A percentile compares a stretch with the other conserved stretches of the same genome.
These are phyloP conservation scores for Coccyzus lansbergi DNA, from an alignment of 2,797 vertebrate genomes.

Conservation along the genomic window DNA sequence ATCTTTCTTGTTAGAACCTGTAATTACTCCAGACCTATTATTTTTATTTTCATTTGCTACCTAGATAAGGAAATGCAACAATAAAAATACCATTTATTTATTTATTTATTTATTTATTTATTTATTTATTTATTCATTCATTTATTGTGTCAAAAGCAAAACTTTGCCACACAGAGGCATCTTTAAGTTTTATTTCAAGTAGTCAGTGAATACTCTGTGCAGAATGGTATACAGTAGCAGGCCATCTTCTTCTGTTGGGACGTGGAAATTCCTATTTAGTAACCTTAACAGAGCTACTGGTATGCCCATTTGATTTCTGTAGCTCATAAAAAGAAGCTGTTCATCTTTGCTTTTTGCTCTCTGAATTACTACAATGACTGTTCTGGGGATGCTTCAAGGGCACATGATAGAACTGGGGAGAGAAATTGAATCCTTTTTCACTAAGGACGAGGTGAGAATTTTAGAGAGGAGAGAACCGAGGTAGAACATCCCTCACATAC, in stretches of 20 bases:
- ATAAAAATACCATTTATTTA: not conserved
- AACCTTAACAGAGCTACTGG: not conserved
- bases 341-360: not conserved
- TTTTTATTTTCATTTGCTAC: not conserved
- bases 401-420: not conserved
- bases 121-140: no score
- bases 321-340: not conserved
- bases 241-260: not conserved
- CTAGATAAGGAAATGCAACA: not conserved
- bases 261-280: not conserved
- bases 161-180: not conserved
- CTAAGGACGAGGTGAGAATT: not conserved
- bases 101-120: no score
- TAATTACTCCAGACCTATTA: not conserved
- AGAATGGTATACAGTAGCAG: not conserved
- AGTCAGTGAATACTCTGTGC: not conserved
- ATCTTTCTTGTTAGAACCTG: not conserved
- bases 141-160: not conserved
- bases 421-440: not conserved
- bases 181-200: not conserved
- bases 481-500: not conserved
- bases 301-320: conserved; percentile 16
- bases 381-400: not conserved
- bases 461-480: not conserved
- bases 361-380: not conserved